Conservation (phyloP, 2,888 invertebrate species). For the Pterostichus niger region DNA sequence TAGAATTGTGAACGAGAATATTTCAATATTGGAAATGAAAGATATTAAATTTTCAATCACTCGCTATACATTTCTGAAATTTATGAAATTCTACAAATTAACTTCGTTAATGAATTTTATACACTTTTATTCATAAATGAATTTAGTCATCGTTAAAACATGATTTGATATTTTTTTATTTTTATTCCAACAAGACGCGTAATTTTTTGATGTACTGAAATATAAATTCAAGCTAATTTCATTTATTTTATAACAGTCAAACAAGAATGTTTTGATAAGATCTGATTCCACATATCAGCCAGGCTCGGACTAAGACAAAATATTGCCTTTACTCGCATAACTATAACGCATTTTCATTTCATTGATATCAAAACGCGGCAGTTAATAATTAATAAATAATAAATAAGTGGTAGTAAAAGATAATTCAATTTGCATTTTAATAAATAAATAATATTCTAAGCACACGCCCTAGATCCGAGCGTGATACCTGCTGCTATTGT, state of each 20-base stretch:
- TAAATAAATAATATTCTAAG: no score
- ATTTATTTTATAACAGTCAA: no score
- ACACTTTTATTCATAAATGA: conserved; percentile 1
- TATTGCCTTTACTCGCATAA: no score
- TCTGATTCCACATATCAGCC: no score
- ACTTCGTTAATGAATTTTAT: conserved; percentile 15
- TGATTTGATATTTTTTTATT: not conserved
- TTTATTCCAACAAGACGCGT: not conserved
- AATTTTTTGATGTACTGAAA: not conserved
- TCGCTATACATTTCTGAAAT: conserved; percentile 15
- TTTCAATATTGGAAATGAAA: conserved; percentile 15
- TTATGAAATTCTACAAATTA: conserved; percentile 15
- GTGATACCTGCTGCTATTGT: no score
- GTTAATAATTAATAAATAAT: not conserved
- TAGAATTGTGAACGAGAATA: conserved; percentile 11
- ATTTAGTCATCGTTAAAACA: conserved; percentile 2
- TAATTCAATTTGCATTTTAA: no score
- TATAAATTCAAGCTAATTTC: not conserved
- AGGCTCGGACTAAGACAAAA: no score
- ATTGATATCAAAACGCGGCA: no score
- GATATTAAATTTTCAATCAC: conserved; percentile 12
- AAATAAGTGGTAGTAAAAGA: no score
- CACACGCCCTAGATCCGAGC: no score
- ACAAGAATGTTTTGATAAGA: no score
- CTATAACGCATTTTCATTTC: no score